A percentile compares a stretch with the other conserved stretches of the same genome.
Evolutionary conservation across 2,888 invertebrate genomes (phyloP).

Genomic region (Tetragonisca angustula): DNA sequence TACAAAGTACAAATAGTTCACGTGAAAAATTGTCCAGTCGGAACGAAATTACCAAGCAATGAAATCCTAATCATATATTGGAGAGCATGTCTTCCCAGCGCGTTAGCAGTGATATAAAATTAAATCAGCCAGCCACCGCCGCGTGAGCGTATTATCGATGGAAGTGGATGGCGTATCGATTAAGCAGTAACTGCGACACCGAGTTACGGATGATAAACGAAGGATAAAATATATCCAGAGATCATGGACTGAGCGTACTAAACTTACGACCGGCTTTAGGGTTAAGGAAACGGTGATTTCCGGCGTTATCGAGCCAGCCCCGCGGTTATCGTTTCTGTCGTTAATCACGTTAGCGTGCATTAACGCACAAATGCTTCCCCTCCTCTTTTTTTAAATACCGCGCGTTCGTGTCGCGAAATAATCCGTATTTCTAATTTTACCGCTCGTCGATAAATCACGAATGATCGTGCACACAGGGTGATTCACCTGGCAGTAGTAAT

Average conservation of each 20-base stretch:
- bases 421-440: neutral
- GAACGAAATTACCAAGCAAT: no score
- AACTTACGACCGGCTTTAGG: conserved; percentile 14
- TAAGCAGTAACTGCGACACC: conserved; percentile 27
- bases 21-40: no score
- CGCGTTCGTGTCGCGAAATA: neutral
- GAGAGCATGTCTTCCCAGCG: neutral
- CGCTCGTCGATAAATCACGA: neutral
- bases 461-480: neutral
- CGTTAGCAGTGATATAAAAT: neutral
- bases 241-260: conserved; percentile 30
- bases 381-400: neutral
- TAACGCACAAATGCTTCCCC: neutral
- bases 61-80: no score
- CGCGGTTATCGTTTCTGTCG: neutral
- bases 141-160: neutral
- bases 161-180: conserved; percentile 28
- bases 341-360: neutral
- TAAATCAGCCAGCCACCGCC: neutral
- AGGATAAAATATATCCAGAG: conserved; percentile 8
- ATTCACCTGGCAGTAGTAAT: neutral
- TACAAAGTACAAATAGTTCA: neutral
- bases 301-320: neutral
- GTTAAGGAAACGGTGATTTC: conserved; percentile 12
- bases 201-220: neutral